Evolutionary conservation across 2,888 invertebrate species (phyloP).

Genomic region (Mamestra brassicae): DNA sequence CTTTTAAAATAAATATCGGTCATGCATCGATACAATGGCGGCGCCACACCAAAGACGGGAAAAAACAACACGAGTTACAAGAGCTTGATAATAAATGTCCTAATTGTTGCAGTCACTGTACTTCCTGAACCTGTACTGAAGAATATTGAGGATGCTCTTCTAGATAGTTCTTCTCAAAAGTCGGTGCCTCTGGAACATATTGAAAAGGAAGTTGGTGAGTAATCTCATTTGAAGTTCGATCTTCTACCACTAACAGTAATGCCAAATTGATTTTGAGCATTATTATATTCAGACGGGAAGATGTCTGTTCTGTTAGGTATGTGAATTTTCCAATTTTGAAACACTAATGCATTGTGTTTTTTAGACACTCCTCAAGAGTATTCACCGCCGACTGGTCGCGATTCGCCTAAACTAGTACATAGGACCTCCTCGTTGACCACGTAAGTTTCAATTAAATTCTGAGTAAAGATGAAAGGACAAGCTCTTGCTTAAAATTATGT

Average conservation of each 20-base stretch:
- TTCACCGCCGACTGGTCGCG: constrained; percentile 71
- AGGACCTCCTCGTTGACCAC: constrained; percentile 91
- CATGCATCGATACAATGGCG: too few relatives aligned
- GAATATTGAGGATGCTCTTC: constrained; percentile 75
- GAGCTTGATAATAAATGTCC: not conserved
- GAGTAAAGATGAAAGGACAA: not conserved
- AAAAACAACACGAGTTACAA: not conserved
- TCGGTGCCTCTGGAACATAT: constrained; percentile 84
- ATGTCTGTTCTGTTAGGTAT: not conserved
- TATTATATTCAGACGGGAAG: not conserved
- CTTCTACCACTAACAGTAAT: not conserved
- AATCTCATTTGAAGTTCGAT: not conserved
- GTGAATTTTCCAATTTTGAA: not conserved
- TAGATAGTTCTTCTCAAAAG: constrained; percentile 78
- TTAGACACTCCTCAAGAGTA: constrained; percentile 82
- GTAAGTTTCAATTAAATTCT: constrained; percentile 72
- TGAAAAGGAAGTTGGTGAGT: constrained; percentile 83
- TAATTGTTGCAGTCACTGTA: constrained; percentile 38
- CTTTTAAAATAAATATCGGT: too few relatives aligned
- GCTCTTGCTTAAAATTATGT: not conserved
- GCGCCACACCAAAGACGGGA: too few relatives aligned
- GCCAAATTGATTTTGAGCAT: not conserved
- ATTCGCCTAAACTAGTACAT: constrained; percentile 90
- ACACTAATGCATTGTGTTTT: not conserved
- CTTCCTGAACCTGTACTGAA: constrained; percentile 72